Evolutionary conservation across 2,797 vertebrate genomes (phyloP).

Genomic region (Podargus strigoides): DNA sequence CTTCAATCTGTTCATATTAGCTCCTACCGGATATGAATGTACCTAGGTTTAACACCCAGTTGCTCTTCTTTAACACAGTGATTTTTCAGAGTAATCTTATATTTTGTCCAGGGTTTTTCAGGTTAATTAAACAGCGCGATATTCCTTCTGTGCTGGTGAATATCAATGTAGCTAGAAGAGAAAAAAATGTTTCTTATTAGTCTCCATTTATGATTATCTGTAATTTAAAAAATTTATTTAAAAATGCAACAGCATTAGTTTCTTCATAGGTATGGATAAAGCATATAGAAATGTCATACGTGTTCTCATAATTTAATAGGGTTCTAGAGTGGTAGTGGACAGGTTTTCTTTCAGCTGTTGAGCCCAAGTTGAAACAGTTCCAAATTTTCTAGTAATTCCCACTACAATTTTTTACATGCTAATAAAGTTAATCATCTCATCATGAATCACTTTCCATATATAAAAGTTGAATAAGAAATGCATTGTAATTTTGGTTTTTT

Average conservation of each 20-base stretch:
- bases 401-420: neutral
- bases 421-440: conserved; percentile 35
- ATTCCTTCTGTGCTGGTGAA: neutral
- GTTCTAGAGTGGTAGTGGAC: neutral
- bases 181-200: neutral
- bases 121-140: neutral
- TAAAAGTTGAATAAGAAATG: conserved; percentile 11
- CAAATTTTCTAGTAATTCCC: neutral
- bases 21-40: neutral
- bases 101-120: neutral
- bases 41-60: neutral
- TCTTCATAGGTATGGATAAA: neutral
- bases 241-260: neutral
- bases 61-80: neutral
- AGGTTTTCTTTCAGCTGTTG: neutral
- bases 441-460: neutral
- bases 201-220: neutral
- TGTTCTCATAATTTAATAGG: neutral
- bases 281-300: neutral
- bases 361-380: neutral
- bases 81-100: neutral
- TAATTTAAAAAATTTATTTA: neutral
- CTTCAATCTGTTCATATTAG: neutral
- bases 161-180: neutral
- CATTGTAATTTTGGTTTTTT: conserved; percentile 4